Evolutionary conservation across 2,888 invertebrate genomes (phyloP).

Genomic region (Penaeus monodon): DNA sequence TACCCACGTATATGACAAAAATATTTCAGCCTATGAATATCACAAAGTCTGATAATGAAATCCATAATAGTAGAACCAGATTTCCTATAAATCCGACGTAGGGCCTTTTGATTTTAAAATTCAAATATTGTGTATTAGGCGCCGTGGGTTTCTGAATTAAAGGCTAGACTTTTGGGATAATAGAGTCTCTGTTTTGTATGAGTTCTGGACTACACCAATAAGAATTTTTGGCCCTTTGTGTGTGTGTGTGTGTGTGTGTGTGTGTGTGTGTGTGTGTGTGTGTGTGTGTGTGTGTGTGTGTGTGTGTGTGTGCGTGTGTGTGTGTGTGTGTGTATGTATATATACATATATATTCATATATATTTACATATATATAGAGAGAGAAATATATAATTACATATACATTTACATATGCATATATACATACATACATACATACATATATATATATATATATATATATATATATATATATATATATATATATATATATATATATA

Average conservation of each 20-base stretch:
- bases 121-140: no score
- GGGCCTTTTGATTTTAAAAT: no score
- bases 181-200: no score
- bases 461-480: slow-evolving; percentile 8
- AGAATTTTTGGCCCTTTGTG: no score
- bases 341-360: slow-evolving; percentile 2
- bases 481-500: slow-evolving; percentile 10
- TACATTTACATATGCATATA: neutral
- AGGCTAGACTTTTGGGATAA: no score
- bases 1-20: no score
- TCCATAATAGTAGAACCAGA: no score
- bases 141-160: no score
- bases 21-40: no score
- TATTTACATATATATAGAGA: neutral
- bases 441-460: slow-evolving; percentile 1
- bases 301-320: neutral
- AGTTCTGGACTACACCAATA: no score
- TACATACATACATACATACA: neutral
- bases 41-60: no score
- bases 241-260: neutral
- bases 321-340: neutral
- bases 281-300: neutral
- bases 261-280: neutral
- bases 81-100: no score
- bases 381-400: neutral